Evolutionary conservation across 2,113 vertebrate genomes (phyloP).

Genomic region (Colaptes auratus): DNA sequence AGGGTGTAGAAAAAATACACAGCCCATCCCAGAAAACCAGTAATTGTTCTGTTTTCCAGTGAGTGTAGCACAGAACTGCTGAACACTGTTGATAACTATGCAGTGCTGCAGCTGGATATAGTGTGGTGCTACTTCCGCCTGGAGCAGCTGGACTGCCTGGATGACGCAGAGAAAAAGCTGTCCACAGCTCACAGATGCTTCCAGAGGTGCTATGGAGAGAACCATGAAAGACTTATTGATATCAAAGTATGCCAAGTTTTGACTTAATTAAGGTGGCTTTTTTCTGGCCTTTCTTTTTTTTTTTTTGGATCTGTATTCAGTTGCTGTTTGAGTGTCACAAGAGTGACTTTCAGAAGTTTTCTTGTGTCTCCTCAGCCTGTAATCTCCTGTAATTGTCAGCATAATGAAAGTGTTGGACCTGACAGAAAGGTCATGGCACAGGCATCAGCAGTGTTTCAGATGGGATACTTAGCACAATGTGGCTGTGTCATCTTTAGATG

Average conservation of each 20-base stretch:
- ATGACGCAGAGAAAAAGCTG: slow-evolving; percentile 85
- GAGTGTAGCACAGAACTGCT: slow-evolving; percentile 84
- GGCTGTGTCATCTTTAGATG: not conserved
- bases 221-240: slow-evolving; percentile 85
- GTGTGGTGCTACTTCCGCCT: slow-evolving; percentile 93
- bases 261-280: not conserved
- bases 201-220: slow-evolving; percentile 89
- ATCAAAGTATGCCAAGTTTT: slow-evolving; percentile 85
- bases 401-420: not conserved
- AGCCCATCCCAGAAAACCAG: not conserved
- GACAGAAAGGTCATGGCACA: not conserved
- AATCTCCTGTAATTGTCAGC: not conserved
- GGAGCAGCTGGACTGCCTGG: slow-evolving; percentile 86
- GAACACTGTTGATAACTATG: slow-evolving; percentile 89
- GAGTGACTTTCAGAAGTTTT: not conserved
- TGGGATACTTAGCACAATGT: not conserved
- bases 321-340: not conserved
- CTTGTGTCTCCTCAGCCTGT: not conserved
- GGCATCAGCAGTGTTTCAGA: not conserved
- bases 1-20: not conserved
- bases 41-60: slow-evolving; percentile 64
- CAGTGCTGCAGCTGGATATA: slow-evolving; percentile 94
- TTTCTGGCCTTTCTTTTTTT: not conserved
- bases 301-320: not conserved
- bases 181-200: slow-evolving; percentile 87